A percentile compares a stretch with the other conserved stretches of the same genome.
phyloP scores from a whole-genome alignment of 1,140 invertebrate genomes.

The Temnothorax curvispinosus region DNA sequence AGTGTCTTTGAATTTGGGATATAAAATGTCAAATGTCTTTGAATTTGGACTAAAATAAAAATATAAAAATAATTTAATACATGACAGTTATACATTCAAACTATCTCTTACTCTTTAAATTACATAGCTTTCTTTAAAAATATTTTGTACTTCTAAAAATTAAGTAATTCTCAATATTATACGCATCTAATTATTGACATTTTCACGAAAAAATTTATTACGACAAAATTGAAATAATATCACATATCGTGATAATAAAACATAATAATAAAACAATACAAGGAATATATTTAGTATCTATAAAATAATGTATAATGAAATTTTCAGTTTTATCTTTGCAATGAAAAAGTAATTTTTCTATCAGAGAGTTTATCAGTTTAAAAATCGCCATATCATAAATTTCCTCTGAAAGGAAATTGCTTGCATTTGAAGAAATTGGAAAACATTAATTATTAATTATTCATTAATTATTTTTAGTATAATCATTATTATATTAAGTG shows the following conservation, averaged over 20 bases:
- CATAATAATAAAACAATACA: neutral
- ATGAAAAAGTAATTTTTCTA: neutral
- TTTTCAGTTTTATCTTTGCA: neutral
- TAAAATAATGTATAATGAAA: neutral
- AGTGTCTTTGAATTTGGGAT: neutral
- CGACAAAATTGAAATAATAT: neutral
- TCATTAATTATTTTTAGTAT: neutral
- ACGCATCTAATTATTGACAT: neutral
- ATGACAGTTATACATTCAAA: no score
- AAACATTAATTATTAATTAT: neutral
- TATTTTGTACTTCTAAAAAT: neutral
- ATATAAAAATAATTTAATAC: conserved; percentile 14
- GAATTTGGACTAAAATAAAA: neutral
- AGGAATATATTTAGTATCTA: neutral
- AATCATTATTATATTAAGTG: neutral
- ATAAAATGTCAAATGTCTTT: neutral
- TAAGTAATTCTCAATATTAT: neutral
- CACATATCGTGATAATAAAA: no score
- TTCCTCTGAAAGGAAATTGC: neutral
- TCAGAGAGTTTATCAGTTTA: neutral
- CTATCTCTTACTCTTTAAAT: neutral
- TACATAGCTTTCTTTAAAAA: neutral
- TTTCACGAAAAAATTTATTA: neutral
- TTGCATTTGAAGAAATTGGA: neutral
- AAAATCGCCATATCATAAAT: neutral